phyloP scores from a whole-genome alignment of 2,888 invertebrate species.

The Hirtodrosophila confusa region DNA sequence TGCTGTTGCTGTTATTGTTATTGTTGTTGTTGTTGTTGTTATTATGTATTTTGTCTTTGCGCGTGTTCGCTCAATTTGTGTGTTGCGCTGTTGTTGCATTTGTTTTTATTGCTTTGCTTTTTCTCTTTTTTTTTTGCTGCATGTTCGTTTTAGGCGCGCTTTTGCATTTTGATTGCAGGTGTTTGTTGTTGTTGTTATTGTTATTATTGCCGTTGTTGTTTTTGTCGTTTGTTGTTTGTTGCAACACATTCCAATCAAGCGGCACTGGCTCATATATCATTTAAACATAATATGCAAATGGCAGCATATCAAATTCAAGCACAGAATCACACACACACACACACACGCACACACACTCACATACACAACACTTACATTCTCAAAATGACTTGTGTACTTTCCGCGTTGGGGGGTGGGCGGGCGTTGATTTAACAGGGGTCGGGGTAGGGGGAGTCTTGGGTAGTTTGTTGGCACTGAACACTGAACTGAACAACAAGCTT shows the following conservation, averaged over 20 bases:
- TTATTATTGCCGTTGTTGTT: slow-evolving; percentile 19
- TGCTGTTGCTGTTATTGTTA: slow-evolving; percentile 25
- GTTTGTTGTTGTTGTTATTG: slow-evolving; percentile 33
- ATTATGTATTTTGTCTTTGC: slow-evolving; percentile 46
- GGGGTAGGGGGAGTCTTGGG: neutral
- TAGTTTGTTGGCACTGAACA: slow-evolving; percentile 55
- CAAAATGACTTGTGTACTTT: neutral
- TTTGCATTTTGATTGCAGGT: slow-evolving; percentile 60
- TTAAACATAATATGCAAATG: slow-evolving; percentile 62
- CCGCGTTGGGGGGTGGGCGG: neutral
- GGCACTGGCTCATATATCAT: slow-evolving; percentile 63
- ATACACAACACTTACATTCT: slow-evolving; percentile 29
- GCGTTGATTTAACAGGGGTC: neutral
- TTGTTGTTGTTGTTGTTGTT: slow-evolving; percentile 31
- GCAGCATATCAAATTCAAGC: slow-evolving; percentile 56
- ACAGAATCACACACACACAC: slow-evolving; percentile 39
- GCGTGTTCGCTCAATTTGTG: slow-evolving; percentile 52
- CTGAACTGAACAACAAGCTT: slow-evolving; percentile 46
- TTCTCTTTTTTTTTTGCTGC: slow-evolving; percentile 14
- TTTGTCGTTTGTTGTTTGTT: slow-evolving; percentile 34
- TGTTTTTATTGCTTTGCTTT: slow-evolving; percentile 28
- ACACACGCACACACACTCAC: slow-evolving; percentile 7
- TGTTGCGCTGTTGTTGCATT: slow-evolving; percentile 18
- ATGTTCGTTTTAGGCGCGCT: slow-evolving; percentile 43
- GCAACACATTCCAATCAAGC: slow-evolving; percentile 69